phyloP scores from a whole-genome alignment of 2,888 invertebrate genomes.

The Serripes groenlandicus region DNA sequence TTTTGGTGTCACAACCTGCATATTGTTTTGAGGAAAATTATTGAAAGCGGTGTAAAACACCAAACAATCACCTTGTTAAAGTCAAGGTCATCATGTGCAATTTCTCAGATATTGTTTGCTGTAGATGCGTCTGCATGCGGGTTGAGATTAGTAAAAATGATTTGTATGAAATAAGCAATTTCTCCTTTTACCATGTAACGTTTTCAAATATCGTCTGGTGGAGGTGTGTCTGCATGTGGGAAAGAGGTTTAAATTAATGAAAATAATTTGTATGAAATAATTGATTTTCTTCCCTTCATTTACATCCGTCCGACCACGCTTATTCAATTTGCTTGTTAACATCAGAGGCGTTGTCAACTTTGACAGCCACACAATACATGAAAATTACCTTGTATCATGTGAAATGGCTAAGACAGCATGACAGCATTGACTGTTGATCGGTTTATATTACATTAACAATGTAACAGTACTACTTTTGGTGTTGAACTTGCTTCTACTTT shows the following conservation, averaged over 20 bases:
- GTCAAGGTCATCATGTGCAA: background rate
- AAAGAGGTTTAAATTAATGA: background rate
- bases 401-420: background rate
- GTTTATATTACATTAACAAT: too few relatives aligned
- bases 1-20: too few relatives aligned
- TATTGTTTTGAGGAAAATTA: too few relatives aligned
- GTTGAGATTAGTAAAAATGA: background rate
- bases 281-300: background rate
- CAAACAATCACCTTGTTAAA: background rate
- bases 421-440: background rate
- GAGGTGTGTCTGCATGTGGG: background rate
- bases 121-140: too few relatives aligned
- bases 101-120: too few relatives aligned
- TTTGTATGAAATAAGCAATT: background rate
- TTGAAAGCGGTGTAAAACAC: too few relatives aligned
- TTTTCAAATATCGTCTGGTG: background rate
- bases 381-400: background rate
- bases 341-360: background rate
- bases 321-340: background rate
- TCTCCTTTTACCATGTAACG: background rate
- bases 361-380: background rate
- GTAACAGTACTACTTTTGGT: too few relatives aligned
- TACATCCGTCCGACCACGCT: background rate
- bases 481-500: too few relatives aligned
- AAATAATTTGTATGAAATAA: background rate